Evolutionary conservation across 2,113 vertebrate genomes (phyloP).

Genomic region (Pteropus alecto): DNA sequence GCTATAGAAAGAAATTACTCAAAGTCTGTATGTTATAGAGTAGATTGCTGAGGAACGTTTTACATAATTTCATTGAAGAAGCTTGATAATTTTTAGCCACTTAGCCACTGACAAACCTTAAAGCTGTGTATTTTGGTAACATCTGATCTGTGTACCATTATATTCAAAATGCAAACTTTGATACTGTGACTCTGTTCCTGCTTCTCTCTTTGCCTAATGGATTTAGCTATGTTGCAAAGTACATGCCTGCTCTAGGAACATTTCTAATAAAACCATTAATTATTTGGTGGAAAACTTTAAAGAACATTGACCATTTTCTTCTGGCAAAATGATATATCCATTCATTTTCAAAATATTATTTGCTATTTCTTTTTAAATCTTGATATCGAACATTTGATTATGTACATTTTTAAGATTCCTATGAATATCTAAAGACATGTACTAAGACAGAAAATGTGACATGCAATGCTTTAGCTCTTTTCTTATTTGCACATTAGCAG

Average conservation of each 20-base stretch:
- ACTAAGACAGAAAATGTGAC: background rate
- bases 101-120: background rate
- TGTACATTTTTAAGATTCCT: background rate
- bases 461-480: background rate
- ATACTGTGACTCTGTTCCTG: background rate
- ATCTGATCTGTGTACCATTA: background rate
- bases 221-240: slow-evolving; percentile 13
- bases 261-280: slow-evolving; percentile 51
- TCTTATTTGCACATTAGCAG: background rate
- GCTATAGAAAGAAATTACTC: slow-evolving; percentile 13
- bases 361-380: background rate
- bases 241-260: background rate
- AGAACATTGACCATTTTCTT: slow-evolving; percentile 19
- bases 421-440: background rate
- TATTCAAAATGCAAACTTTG: slow-evolving; percentile 36
- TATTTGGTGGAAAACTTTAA: slow-evolving; percentile 36
- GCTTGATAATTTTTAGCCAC: background rate
- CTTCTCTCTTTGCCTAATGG: background rate
- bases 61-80: background rate
- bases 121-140: slow-evolving; percentile 16
- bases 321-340: background rate
- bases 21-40: background rate
- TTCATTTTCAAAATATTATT: background rate
- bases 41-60: slow-evolving; percentile 30
- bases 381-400: background rate